Evolutionary conservation across 2,113 vertebrate genomes (phyloP).

Genomic region (Chaetodon auriga): DNA sequence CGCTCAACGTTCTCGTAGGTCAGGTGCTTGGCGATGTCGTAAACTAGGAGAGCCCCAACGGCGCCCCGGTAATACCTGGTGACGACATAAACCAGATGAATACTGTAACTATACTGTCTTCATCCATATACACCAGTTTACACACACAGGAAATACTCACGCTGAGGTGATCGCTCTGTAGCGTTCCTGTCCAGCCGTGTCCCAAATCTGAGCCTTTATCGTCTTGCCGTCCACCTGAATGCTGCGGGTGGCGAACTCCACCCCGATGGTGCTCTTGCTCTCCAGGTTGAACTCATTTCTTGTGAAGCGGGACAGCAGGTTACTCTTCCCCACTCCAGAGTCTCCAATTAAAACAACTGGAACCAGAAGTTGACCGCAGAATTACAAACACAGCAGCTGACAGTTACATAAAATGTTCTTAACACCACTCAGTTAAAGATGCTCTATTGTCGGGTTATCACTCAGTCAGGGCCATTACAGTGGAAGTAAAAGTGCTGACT

Average conservation of each 20-base stretch:
- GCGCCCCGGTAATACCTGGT: conserved; percentile 12
- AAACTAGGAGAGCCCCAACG: conserved; percentile 89
- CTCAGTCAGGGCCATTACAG: background rate
- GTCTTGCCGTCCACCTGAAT: conserved; percentile 98
- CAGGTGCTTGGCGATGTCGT: conserved; percentile 97
- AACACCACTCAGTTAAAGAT: background rate
- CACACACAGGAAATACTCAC: conserved; percentile 81
- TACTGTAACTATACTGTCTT: background rate
- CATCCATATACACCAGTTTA: too few species aligned
- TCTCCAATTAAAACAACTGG: conserved; percentile 96
- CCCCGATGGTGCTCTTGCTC: conserved; percentile 98
- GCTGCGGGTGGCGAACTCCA: conserved; percentile 97
- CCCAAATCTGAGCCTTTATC: conserved; percentile 99
- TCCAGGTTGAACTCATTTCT: conserved; percentile 99
- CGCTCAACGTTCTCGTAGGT: conserved; percentile 97
- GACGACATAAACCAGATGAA: background rate
- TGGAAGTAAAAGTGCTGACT: conserved; percentile 30
- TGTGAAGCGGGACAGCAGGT: conserved; percentile 96
- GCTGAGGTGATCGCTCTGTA: conserved; percentile 98
- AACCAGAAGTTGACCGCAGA: conserved; percentile 21
- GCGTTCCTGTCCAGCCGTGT: conserved; percentile 96
- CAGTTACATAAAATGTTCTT: background rate
- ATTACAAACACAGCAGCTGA: background rate
- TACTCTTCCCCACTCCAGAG: conserved; percentile 97
- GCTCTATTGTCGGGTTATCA: background rate